Percentiles rank a stretch among this genome's conserved stretches.
Evolutionary conservation across 2,797 vertebrate genomes (phyloP).

Genomic region (Ptychadena robeensis): DNA sequence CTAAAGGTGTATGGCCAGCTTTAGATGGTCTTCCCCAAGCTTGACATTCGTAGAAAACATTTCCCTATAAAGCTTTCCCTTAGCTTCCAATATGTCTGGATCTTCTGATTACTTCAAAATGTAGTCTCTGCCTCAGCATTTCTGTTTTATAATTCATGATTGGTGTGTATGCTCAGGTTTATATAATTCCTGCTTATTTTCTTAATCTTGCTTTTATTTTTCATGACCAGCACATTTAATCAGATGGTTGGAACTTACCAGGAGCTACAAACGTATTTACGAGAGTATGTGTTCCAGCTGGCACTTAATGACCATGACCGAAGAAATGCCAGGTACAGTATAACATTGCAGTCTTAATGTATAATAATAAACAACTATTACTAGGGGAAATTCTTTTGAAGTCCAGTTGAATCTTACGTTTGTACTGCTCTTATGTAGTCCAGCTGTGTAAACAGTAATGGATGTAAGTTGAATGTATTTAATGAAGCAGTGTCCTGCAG

Average conservation of each 20-base stretch:
- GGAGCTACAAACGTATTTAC: constrained; percentile 78
- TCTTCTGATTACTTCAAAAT: too few relatives aligned
- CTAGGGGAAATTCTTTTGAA: too few relatives aligned
- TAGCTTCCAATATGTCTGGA: too few relatives aligned
- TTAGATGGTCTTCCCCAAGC: too few relatives aligned
- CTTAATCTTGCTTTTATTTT: constrained; percentile 4
- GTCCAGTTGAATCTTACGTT: too few relatives aligned
- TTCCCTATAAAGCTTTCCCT: too few relatives aligned
- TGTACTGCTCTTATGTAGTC: too few relatives aligned
- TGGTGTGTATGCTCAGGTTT: neutral
- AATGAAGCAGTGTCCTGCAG: neutral
- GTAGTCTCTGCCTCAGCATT: neutral
- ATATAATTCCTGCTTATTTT: neutral
- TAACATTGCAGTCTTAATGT: neutral
- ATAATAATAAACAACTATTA: neutral
- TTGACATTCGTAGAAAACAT: too few relatives aligned
- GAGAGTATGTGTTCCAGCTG: constrained; percentile 78
- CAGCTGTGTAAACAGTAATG: too few relatives aligned
- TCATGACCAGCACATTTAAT: constrained; percentile 75
- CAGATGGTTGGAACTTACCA: constrained; percentile 83
- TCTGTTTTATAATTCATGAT: neutral
- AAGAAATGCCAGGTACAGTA: constrained; percentile 65
- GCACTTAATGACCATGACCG: constrained; percentile 76
- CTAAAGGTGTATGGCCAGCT: too few relatives aligned
- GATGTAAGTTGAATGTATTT: too few relatives aligned